phyloP scores from a whole-genome alignment of 2,888 invertebrate species.

The Eupithecia tripunctaria region DNA sequence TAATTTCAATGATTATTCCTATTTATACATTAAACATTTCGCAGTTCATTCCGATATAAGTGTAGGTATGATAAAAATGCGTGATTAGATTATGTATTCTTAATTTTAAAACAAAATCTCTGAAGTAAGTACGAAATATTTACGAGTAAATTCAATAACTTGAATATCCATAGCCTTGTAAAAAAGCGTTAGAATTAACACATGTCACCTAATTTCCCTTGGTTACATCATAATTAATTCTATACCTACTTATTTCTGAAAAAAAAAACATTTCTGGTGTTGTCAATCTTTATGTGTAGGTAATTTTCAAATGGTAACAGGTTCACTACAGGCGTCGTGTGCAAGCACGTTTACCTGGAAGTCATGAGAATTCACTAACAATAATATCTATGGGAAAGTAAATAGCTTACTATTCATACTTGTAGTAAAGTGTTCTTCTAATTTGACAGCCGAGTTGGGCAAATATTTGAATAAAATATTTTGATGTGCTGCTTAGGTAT shows the following conservation, averaged over 20 bases:
- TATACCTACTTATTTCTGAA: not conserved
- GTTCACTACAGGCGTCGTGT: constrained; percentile 19
- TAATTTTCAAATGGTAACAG: not conserved
- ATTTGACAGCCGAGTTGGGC: constrained; percentile 55
- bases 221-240: no score
- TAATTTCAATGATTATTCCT: no score
- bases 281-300: no score
- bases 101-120: not conserved
- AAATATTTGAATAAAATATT: constrained; percentile 55
- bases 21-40: no score
- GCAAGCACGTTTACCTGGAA: constrained; percentile 65
- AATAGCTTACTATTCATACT: constrained; percentile 55
- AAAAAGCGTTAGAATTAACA: not conserved
- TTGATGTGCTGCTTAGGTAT: constrained; percentile 20
- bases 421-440: constrained; percentile 52
- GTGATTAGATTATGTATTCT: not conserved
- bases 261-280: not conserved
- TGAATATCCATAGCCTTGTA: not conserved
- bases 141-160: not conserved
- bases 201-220: not conserved
- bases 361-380: constrained; percentile 71
- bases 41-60: not conserved
- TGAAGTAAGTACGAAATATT: not conserved
- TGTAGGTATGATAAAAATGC: not conserved
- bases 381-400: constrained; percentile 74